Conservation (phyloP, 2,797 vertebrate genomes). For the Sebastes kiyomatsui region DNA sequence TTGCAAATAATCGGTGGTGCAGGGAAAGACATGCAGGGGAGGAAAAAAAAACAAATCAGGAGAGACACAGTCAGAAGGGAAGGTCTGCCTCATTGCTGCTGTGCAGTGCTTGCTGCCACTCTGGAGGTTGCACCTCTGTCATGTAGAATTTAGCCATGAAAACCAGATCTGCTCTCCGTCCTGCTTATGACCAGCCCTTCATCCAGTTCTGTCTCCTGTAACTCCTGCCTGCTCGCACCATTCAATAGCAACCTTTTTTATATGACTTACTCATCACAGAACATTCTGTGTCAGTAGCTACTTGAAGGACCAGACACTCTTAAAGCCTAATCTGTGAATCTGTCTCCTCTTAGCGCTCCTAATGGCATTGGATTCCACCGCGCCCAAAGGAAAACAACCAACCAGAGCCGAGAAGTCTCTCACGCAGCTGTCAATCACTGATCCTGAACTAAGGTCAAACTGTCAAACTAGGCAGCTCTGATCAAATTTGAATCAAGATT, state of each 20-base stretch:
- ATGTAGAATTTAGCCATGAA: conserved; percentile 50
- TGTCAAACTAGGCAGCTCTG: neutral
- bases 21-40: neutral
- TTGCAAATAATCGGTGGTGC: neutral
- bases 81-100: conserved; percentile 1
- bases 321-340: neutral
- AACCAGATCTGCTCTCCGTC: conserved; percentile 13
- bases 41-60: conserved; percentile 7
- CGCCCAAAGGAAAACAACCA: neutral
- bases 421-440: neutral
- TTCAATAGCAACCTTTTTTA: neutral
- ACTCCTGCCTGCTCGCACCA: conserved; percentile 1
- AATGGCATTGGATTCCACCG: neutral
- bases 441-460: neutral
- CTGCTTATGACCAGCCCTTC: conserved; percentile 3
- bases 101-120: conserved; percentile 31
- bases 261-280: conserved; percentile 5
- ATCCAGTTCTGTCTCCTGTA: conserved; percentile 5
- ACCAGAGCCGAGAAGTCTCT: neutral
- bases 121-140: conserved; percentile 50
- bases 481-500: too few relatives aligned
- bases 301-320: neutral
- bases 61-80: neutral
- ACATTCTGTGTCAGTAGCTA: neutral
- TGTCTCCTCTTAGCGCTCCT: neutral